A percentile compares a stretch with the other conserved stretches of the same genome.
Evolutionary conservation across 2,797 vertebrate species (phyloP).

Genomic region (Semotilus atromaculatus): DNA sequence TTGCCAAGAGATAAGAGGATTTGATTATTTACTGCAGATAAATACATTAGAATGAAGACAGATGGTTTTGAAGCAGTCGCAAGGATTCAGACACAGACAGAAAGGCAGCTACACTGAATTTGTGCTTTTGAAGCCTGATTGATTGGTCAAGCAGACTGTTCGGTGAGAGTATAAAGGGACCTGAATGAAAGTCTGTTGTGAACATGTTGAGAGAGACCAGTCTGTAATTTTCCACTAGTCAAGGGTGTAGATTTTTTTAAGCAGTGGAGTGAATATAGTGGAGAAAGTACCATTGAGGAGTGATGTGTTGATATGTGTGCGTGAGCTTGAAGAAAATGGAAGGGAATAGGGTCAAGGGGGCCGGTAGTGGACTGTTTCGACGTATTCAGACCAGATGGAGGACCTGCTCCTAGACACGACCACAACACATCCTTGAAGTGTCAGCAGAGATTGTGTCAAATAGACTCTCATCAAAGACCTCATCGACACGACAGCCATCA

Average conservation of each 20-base stretch:
- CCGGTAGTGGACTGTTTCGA: too few species aligned
- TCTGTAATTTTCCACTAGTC: conserved; percentile 6
- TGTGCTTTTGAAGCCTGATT: background rate
- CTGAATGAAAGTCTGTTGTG: conserved; percentile 13
- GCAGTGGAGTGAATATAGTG: conserved; percentile 1
- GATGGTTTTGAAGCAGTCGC: background rate
- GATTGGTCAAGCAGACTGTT: conserved; percentile 19
- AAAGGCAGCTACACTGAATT: background rate
- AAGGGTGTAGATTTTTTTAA: conserved; percentile 3
- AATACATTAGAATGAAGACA: background rate
- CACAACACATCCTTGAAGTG: too few species aligned
- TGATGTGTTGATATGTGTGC: background rate
- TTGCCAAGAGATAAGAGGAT: background rate
- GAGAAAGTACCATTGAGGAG: background rate
- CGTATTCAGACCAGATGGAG: too few species aligned
- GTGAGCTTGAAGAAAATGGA: background rate
- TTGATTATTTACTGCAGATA: background rate
- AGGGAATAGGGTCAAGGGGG: background rate
- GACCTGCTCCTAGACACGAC: too few species aligned
- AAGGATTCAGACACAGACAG: background rate
- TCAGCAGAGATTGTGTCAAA: too few species aligned
- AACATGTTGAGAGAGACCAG: conserved; percentile 2
- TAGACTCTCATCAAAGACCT: too few species aligned
- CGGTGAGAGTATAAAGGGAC: background rate
- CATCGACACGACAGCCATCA: too few species aligned